Evolutionary conservation across 2,888 invertebrate species (phyloP).

Genomic region (Chrysopilus asiliformis): DNA sequence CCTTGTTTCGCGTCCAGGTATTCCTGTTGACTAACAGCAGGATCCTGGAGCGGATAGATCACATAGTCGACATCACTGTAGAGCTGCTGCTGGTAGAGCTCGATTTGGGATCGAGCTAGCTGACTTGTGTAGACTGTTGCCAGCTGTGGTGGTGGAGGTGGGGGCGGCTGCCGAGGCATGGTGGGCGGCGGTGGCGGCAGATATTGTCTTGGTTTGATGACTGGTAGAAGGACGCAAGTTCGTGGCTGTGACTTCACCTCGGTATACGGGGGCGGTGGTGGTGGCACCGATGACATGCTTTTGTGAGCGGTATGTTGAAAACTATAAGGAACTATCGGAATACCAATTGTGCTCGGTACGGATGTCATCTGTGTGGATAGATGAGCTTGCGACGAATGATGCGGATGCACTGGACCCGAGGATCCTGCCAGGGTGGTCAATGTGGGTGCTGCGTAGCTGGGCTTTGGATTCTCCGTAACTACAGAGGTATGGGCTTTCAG

Average conservation of each 20-base stretch:
- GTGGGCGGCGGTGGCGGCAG: slow-evolving; percentile 57
- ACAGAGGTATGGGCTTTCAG: slow-evolving; percentile 62
- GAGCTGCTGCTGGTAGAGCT: slow-evolving; percentile 77
- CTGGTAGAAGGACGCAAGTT: slow-evolving; percentile 43
- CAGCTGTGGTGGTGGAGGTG: slow-evolving; percentile 51
- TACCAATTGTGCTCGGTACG: slow-evolving; percentile 28
- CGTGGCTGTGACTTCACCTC: slow-evolving; percentile 38
- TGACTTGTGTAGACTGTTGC: slow-evolving; percentile 60
- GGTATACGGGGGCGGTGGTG: slow-evolving; percentile 36
- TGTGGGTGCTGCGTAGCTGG: slow-evolving; percentile 42
- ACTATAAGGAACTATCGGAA: slow-evolving; percentile 39
- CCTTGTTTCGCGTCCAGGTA: slow-evolving; percentile 75
- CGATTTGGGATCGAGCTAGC: slow-evolving; percentile 60
- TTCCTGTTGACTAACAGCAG: slow-evolving; percentile 78
- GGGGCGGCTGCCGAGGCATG: slow-evolving; percentile 43
- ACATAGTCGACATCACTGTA: slow-evolving; percentile 87
- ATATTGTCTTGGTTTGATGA: slow-evolving; percentile 47
- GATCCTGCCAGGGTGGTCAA: slow-evolving; percentile 10
- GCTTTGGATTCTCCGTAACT: slow-evolving; percentile 48
- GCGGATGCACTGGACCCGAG: slow-evolving; percentile 8
- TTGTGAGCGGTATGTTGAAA: slow-evolving; percentile 50
- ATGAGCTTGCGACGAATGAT: slow-evolving; percentile 22
- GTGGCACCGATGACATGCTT: slow-evolving; percentile 43
- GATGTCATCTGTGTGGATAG: slow-evolving; percentile 32
- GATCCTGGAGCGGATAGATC: slow-evolving; percentile 80